Base-by-base conservation (phyloP, 2,888 invertebrate genomes). In the Cylloceria caligata region DNA sequence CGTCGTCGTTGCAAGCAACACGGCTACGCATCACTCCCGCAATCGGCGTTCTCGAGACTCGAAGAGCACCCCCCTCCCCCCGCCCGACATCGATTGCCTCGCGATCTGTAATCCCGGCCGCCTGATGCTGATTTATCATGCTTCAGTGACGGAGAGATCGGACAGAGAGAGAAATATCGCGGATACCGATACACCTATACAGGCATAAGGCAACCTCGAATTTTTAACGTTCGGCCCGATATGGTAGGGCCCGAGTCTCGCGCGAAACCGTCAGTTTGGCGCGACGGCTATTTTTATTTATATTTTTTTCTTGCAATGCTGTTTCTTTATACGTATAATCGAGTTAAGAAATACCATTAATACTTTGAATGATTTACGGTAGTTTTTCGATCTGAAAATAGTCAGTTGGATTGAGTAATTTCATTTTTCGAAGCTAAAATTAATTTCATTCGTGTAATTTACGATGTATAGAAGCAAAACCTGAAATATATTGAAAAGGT, bases 111-210 rank as follows among this genome's bases (percentile, higher is more conserved):
- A 74, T 80, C 80, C 74, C 62, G 55, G 55, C 42, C 42, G 34
- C 39, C 52, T 68, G 55, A 79, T 79, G 72, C 73, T 47, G 68
- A 80, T 80, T 80, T 75, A 80, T 80, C 80, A 69, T 74, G 74
- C 60, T 74, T 30, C 74, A 80, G 16, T 69, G 73, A 73, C 73
- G 79, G 65, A 24, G 49, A 76, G 60, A 60, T 36, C 2, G 45
- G n/a, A 39, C 13, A 34, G 34, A 45, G 45, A 45, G 45, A 16
- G 6, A 16, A 45, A 45, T 34, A n/a, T 30, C 60, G 30, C 3
- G 27, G 27, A 73, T 49, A 60, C 39, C 4, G 42, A 64, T 42
- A 64, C 24, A 60, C 60, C 16, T 34, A 36, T 13, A 36, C 13
- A 30, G 21, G 68, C 67, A n/a, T 68, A 74, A 34, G 9, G 36